phyloP scores from a whole-genome alignment of 2,113 vertebrate species.

The Oreocharis arfaki region DNA sequence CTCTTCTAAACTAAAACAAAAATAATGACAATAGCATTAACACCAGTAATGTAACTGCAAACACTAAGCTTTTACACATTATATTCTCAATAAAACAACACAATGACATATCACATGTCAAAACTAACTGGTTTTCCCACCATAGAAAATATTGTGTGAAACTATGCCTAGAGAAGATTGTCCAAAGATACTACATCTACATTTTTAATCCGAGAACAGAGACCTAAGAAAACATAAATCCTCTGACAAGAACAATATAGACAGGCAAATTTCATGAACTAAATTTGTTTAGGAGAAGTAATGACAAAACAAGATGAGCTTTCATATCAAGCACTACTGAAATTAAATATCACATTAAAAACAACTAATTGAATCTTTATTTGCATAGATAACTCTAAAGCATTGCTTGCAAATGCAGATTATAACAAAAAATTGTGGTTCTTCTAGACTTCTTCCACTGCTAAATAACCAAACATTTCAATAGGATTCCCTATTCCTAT shows the following conservation, averaged over 20 bases:
- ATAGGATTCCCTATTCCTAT: background rate
- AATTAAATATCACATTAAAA: background rate
- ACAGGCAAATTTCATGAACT: background rate
- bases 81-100: background rate
- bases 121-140: background rate
- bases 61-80: background rate
- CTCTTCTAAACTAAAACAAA: slow-evolving; percentile 84
- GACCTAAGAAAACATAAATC: background rate
- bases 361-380: background rate
- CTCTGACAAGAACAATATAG: background rate
- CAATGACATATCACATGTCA: background rate
- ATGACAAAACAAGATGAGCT: background rate
- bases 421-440: background rate
- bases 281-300: background rate
- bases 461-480: background rate
- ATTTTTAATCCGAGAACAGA: background rate
- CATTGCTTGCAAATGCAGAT: background rate
- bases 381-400: background rate
- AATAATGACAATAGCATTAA: background rate
- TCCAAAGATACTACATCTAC: background rate
- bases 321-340: background rate
- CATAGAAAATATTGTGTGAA: background rate
- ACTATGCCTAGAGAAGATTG: background rate
- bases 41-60: background rate
- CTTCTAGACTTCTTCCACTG: background rate